phyloP scores from a whole-genome alignment of 2,888 invertebrate genomes.

The Erebia ligea region DNA sequence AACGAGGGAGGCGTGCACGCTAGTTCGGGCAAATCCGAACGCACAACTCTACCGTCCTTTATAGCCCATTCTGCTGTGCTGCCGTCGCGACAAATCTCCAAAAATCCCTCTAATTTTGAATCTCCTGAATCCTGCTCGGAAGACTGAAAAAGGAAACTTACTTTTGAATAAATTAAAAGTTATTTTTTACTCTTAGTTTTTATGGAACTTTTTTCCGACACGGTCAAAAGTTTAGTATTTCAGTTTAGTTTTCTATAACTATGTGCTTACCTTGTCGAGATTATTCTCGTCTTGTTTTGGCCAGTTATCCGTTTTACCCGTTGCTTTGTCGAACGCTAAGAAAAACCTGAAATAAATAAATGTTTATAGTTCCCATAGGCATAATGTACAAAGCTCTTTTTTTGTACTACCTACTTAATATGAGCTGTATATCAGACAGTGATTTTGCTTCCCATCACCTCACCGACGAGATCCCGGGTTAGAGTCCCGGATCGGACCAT shows the following conservation, averaged over 20 bases:
- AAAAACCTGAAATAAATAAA: constrained; percentile 85
- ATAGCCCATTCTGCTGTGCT: constrained; percentile 84
- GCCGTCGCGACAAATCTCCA: constrained; percentile 85
- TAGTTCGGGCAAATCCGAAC: constrained; percentile 81
- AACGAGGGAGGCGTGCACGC: constrained; percentile 86
- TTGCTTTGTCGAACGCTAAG: constrained; percentile 90
- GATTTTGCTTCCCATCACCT: too few relatives aligned
- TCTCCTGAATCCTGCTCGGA: constrained; percentile 55
- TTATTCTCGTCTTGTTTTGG: constrained; percentile 73
- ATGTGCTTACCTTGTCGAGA: constrained; percentile 61
- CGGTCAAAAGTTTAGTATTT: too few relatives aligned
- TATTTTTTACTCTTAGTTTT: neutral
- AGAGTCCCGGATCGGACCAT: too few relatives aligned
- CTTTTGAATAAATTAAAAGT: too few relatives aligned
- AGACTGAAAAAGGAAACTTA: constrained; percentile 48
- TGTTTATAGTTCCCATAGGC: too few relatives aligned
- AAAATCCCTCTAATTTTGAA: constrained; percentile 63
- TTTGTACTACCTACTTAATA: too few relatives aligned
- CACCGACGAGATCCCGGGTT: too few relatives aligned
- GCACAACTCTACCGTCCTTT: constrained; percentile 76
- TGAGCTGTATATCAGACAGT: too few relatives aligned
- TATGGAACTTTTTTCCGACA: too few relatives aligned
- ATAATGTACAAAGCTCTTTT: too few relatives aligned
- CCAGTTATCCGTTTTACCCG: constrained; percentile 78
- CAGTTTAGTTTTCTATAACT: too few relatives aligned